These are phyloP conservation scores for Leptopterna dolabrata DNA, from an alignment of 2,888 invertebrate species.

Conservation along the genomic window DNA sequence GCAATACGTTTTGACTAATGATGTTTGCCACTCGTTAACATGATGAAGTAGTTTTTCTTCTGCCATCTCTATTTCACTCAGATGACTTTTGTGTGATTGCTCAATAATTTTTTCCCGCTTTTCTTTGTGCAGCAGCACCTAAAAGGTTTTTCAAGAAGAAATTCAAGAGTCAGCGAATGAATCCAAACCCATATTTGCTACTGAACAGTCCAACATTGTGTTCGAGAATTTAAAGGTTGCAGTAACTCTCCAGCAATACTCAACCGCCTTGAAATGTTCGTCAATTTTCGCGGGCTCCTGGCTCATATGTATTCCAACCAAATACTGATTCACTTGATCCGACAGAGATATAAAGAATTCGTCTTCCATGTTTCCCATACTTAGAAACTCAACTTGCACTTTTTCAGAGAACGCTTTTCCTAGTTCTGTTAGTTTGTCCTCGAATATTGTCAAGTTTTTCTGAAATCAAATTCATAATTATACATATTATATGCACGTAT, in stretches of 20 bases:
- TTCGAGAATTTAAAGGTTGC: too few species aligned
- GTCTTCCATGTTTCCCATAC: constrained; percentile 30
- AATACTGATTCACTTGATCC: constrained; percentile 44
- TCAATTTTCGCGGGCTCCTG: background rate
- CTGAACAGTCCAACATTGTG: background rate
- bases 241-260: background rate
- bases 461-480: constrained; percentile 5
- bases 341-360: constrained; percentile 33
- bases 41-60: constrained; percentile 28
- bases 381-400: constrained; percentile 38
- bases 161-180: too few species aligned
- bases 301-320: constrained; percentile 28
- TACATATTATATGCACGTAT: too few species aligned
- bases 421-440: constrained; percentile 18
- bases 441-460: constrained; percentile 29
- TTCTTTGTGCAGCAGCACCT: constrained; percentile 44
- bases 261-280: background rate
- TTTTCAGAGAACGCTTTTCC: constrained; percentile 30
- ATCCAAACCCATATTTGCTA: too few species aligned
- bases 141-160: background rate
- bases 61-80: constrained; percentile 29
- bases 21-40: constrained; percentile 22
- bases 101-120: constrained; percentile 18
- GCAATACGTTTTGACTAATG: constrained; percentile 6
- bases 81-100: constrained; percentile 32